These are phyloP conservation scores for Gallinago jamesoni DNA, from an alignment of 2,113 vertebrate species.

Conservation along the genomic window DNA sequence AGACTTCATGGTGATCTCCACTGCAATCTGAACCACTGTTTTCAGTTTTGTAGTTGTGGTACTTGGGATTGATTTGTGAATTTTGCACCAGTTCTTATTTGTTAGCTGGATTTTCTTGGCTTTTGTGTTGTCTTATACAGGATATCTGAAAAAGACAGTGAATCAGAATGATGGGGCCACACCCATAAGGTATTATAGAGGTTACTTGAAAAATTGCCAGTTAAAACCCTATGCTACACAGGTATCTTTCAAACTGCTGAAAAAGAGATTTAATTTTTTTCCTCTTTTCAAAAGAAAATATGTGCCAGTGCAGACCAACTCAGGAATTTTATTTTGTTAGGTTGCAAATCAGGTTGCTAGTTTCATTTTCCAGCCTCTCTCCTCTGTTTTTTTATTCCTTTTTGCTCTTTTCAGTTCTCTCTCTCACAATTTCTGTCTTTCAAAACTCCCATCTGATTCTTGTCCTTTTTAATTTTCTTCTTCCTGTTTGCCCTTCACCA, in stretches of 20 bases:
- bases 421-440: background rate
- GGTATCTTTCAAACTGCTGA: background rate
- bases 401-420: background rate
- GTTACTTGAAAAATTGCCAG: background rate
- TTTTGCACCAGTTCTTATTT: background rate
- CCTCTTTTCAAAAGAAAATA: background rate
- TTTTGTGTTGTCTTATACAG: background rate
- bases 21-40: background rate
- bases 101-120: background rate
- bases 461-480: background rate
- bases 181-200: background rate
- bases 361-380: background rate
- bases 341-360: background rate
- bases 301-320: fast-evolving
- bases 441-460: background rate
- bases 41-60: background rate
- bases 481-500: background rate
- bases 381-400: background rate
- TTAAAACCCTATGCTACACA: fast-evolving
- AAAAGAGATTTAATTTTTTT: background rate
- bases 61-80: background rate
- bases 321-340: background rate
- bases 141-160: background rate
- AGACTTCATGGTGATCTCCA: background rate
- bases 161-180: background rate